A percentile compares a stretch with the other conserved stretches of the same genome.
Evolutionary conservation across 2,888 invertebrate genomes (phyloP).

Genomic region (Hydrotaea cyrtoneurina): DNA sequence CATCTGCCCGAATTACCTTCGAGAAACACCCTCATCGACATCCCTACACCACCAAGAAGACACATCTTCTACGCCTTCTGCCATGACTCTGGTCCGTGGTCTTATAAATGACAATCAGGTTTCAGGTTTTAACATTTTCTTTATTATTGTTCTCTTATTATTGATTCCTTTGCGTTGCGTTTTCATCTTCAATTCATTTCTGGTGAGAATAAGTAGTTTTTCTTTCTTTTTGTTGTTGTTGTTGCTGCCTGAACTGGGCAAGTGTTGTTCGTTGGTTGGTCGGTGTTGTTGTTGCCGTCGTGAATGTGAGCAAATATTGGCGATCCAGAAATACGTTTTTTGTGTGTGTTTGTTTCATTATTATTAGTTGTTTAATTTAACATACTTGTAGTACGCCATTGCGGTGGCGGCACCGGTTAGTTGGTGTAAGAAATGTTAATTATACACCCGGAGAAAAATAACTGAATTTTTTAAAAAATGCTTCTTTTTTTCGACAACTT

Average conservation of each 20-base stretch:
- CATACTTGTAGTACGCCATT: neutral
- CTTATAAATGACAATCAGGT: constrained; percentile 37
- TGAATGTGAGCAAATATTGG: constrained; percentile 26
- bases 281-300: neutral
- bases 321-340: constrained; percentile 23
- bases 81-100: neutral
- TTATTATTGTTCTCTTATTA: constrained; percentile 26
- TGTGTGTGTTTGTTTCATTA: too few species aligned
- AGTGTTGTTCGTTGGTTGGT: neutral
- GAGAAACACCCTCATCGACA: too few species aligned
- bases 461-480: too few species aligned
- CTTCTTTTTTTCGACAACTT: too few species aligned
- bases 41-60: constrained; percentile 1
- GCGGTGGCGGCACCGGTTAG: neutral
- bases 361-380: constrained; percentile 31
- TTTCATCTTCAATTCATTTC: neutral
- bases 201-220: neutral
- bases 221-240: neutral
- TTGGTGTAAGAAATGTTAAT: constrained; percentile 14
- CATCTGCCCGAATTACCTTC: too few species aligned
- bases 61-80: neutral
- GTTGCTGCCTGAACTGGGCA: neutral
- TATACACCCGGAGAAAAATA: constrained; percentile 8
- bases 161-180: constrained; percentile 26
- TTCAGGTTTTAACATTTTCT: constrained; percentile 42